These are phyloP conservation scores for Salvelinus namaycush DNA, from an alignment of 2,113 vertebrate genomes.

Conservation along the genomic window DNA sequence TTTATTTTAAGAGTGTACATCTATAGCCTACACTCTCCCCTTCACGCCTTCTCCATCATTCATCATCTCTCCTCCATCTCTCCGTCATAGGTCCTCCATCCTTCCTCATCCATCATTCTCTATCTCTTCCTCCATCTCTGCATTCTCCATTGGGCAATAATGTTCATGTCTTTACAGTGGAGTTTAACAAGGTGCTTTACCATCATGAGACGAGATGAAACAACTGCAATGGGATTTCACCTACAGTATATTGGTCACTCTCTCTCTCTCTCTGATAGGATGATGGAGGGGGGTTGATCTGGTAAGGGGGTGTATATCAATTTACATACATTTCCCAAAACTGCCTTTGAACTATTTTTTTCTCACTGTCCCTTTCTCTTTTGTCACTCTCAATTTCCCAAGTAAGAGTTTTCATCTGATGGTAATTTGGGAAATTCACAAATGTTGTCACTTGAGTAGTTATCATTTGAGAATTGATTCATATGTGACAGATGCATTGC, in stretches of 20 bases:
- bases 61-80: not conserved
- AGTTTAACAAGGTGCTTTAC: not conserved
- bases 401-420: conserved; percentile 34
- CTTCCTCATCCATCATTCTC: not conserved
- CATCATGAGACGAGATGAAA: not conserved
- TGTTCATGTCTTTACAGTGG: too few relatives aligned
- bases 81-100: not conserved
- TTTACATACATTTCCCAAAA: conserved; percentile 67
- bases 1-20: too few relatives aligned
- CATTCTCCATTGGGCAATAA: not conserved
- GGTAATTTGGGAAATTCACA: conserved; percentile 63
- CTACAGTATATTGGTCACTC: not conserved
- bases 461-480: conserved; percentile 25
- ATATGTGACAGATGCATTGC: conserved; percentile 21
- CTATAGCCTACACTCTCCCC: too few relatives aligned
- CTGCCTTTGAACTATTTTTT: conserved; percentile 25
- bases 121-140: not conserved
- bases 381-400: conserved; percentile 5
- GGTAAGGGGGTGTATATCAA: conserved; percentile 28
- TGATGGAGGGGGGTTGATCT: not conserved
- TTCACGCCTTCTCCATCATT: too few relatives aligned
- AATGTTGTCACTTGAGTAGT: conserved; percentile 31
- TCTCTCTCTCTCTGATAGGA: not conserved
- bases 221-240: conserved; percentile 42
- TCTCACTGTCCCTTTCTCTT: conserved; percentile 42